Evolutionary conservation across 2,113 vertebrate genomes (phyloP).

Genomic region (Phoenicopterus ruber): DNA sequence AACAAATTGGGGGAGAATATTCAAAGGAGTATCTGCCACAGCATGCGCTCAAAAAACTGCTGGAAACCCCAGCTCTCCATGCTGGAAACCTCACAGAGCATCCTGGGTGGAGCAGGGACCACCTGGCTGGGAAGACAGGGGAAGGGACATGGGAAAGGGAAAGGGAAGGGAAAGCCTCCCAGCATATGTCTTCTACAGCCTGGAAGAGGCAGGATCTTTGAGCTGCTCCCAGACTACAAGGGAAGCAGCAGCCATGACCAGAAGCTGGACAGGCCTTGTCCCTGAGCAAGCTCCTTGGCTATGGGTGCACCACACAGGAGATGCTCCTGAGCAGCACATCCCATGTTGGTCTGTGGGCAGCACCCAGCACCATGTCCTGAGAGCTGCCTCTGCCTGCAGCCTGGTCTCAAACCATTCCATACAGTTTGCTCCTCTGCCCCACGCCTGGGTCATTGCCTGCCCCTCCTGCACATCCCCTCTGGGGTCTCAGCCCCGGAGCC

Average conservation of each 20-base stretch:
- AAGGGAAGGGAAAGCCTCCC: neutral
- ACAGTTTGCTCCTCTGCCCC: neutral
- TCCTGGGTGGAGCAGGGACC: neutral
- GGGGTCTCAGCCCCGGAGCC: neutral
- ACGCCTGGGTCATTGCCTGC: accelerated
- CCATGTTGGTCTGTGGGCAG: neutral
- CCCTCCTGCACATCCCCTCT: neutral
- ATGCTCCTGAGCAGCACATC: neutral
- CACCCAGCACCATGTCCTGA: neutral
- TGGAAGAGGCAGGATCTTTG: neutral
- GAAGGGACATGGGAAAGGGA: neutral
- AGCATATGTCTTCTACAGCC: neutral
- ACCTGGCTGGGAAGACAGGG: neutral
- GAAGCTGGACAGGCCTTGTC: neutral
- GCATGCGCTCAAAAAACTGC: neutral
- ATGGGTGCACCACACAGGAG: neutral
- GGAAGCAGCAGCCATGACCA: neutral
- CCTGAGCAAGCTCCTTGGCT: neutral
- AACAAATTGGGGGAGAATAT: neutral
- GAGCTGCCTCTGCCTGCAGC: neutral
- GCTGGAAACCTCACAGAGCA: neutral
- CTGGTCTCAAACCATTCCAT: neutral
- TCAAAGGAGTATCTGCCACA: neutral
- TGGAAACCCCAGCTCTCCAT: neutral
- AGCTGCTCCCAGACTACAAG: neutral